These are phyloP conservation scores for Pimpla rufipes DNA, from an alignment of 2,888 invertebrate species.

Conservation along the genomic window DNA sequence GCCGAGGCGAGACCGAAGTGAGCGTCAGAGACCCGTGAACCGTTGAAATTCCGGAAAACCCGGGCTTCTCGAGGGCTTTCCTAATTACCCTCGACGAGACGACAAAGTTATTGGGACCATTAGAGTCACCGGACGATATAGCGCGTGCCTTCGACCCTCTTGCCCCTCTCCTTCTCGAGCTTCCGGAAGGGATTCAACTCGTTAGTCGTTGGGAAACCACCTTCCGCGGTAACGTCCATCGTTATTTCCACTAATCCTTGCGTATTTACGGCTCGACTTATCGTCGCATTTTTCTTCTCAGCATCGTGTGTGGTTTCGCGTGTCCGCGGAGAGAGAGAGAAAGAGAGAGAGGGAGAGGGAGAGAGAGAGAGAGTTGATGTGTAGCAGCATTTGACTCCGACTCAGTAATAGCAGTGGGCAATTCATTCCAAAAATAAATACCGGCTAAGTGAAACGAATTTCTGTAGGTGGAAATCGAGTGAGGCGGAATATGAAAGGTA, in stretches of 20 bases:
- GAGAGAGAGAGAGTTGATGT: neutral
- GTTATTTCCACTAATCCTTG: neutral
- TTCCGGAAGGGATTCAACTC: constrained; percentile 49
- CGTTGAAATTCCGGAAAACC: constrained; percentile 24
- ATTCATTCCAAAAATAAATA: no score
- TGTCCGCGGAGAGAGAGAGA: neutral
- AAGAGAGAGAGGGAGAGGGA: neutral
- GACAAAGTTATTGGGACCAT: constrained; percentile 49
- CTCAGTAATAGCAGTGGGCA: no score
- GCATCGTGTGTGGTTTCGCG: neutral
- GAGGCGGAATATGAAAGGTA: no score
- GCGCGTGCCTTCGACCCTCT: neutral
- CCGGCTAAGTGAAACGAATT: no score
- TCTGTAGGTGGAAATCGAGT: no score
- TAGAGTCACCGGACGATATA: constrained; percentile 46
- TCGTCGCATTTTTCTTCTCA: constrained; percentile 14
- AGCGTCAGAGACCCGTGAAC: constrained; percentile 19
- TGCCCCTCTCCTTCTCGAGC: neutral
- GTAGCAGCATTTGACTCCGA: no score
- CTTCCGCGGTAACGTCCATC: constrained; percentile 17
- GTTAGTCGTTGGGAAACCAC: neutral
- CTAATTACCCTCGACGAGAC: constrained; percentile 38
- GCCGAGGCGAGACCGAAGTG: neutral
- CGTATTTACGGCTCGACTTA: neutral
- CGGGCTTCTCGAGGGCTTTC: constrained; percentile 6